Conservation (phyloP, 2,888 invertebrate species). For the Drosophila paranaensis region DNA sequence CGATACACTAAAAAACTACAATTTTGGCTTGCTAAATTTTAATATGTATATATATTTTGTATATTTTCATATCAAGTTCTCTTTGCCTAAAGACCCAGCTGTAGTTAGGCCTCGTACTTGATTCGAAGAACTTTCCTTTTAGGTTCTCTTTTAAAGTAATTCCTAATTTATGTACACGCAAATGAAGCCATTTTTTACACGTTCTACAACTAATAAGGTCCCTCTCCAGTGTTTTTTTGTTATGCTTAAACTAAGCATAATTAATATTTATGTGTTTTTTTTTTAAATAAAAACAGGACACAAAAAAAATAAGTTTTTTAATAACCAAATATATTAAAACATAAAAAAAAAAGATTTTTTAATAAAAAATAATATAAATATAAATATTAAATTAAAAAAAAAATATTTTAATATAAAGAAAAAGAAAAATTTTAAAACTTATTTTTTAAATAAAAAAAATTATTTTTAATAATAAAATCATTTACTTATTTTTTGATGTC, state of each 20-base stretch:
- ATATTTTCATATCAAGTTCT: constrained; percentile 16
- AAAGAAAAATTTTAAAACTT: background rate
- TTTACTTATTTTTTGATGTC: background rate
- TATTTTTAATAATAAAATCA: constrained; percentile 6
- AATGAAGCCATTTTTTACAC: constrained; percentile 49
- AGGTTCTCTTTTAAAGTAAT: constrained; percentile 36
- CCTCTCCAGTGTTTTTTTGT: constrained; percentile 82
- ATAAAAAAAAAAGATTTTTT: constrained; percentile 14
- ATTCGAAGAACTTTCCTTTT: constrained; percentile 1
- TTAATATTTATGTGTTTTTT: background rate
- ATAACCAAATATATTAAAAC: constrained; percentile 7
- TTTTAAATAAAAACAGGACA: background rate
- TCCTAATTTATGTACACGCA: constrained; percentile 47
- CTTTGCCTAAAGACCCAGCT: constrained; percentile 11
- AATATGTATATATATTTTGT: background rate
- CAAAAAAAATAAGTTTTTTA: constrained; percentile 10
- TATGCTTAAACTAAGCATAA: constrained; percentile 29
- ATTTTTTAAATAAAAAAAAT: background rate
- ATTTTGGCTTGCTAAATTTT: constrained; percentile 25
- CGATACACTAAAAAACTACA: constrained; percentile 38
- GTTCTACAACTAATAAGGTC: constrained; percentile 83
- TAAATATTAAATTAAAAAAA: constrained; percentile 12
- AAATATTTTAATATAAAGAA: background rate
- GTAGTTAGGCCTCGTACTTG: constrained; percentile 14
- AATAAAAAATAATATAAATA: background rate